Base-by-base conservation (phyloP, 1,140 invertebrate genomes). In the Hyposmocoma kahamanoa region DNA sequence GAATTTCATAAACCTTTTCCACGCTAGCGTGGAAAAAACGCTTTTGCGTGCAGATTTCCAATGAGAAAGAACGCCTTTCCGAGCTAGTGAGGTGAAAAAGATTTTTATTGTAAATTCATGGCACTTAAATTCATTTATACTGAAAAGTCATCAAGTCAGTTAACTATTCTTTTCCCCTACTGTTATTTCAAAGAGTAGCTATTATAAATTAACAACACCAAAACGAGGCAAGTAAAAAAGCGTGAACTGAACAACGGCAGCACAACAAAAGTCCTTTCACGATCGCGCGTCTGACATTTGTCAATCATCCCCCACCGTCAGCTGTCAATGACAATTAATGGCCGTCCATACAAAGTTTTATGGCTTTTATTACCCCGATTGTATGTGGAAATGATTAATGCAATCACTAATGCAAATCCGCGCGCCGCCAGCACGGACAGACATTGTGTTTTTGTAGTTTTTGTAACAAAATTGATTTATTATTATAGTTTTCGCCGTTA, bases 401-500 rank as follows among this genome's bases (percentile, higher is more conserved):
- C 57, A 81, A 79, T 73, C 72, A 68, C 77, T 84, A 84, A 84
- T 84, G 79, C 79, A 84, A 84, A 84, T 84, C 74, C 67, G 60
- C 44, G 50, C 54, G 55, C 53, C 48, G 46, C 59, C 47, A 60
- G 73, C 77, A 84, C 80, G 77, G 58, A 59, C 60, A 30, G 24
- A 26, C 46, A 67, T 71, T 77, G 66, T 75, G 21, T 48, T 71
- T 60, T 66, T 56, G 58, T 74, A 69, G 62, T 72, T 69, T 70
- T 72, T 61, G 32, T 71, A 62, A n/a, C 69, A 64, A 72, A 68
- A 72, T 77, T 80, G 76, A 80, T 79, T 81, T 81, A 78, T 79
- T 63, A 64, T 52, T 62, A 53, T 62, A 42, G 62, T 50, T 61
- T 55, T 45, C n/a, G 57, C 45, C 57, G 55, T 51, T 53, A 30